Evolutionary conservation across 2,113 vertebrate genomes (phyloP).

Genomic region (Dasyurus viverrinus): DNA sequence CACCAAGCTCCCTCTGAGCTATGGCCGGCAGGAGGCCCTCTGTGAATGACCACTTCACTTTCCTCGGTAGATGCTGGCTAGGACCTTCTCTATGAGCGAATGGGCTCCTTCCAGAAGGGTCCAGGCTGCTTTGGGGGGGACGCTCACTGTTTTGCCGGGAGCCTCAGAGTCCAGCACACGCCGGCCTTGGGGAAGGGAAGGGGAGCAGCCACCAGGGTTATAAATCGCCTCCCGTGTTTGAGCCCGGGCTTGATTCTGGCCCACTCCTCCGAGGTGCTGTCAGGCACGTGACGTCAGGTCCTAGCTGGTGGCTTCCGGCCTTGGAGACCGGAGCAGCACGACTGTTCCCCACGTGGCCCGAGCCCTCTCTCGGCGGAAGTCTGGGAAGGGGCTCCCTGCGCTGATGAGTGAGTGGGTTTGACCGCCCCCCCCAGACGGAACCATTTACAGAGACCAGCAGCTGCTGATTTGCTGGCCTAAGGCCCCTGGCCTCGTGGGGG

Average conservation of each 20-base stretch:
- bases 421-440: conserved; percentile 8
- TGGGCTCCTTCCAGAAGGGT: background rate
- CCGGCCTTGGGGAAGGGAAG: background rate
- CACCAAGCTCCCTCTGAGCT: background rate
- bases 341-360: conserved; percentile 52
- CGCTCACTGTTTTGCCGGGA: background rate
- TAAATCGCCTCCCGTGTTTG: background rate
- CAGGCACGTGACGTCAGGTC: conserved; percentile 54
- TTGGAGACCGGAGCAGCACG: conserved; percentile 70
- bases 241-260: too few relatives aligned
- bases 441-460: conserved; percentile 81
- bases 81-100: too few relatives aligned
- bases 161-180: too few relatives aligned
- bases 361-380: conserved; percentile 62
- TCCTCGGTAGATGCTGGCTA: background rate
- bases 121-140: background rate
- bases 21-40: too few relatives aligned
- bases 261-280: background rate
- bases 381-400: conserved; percentile 72
- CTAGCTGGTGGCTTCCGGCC: conserved; percentile 71
- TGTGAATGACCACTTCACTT: background rate
- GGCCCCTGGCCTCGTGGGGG: background rate
- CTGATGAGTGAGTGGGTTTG: conserved; percentile 74
- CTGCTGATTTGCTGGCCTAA: conserved; percentile 57
- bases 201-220: background rate